phyloP scores from a whole-genome alignment of 2,113 vertebrate species.

The Ceyx margarethae region DNA sequence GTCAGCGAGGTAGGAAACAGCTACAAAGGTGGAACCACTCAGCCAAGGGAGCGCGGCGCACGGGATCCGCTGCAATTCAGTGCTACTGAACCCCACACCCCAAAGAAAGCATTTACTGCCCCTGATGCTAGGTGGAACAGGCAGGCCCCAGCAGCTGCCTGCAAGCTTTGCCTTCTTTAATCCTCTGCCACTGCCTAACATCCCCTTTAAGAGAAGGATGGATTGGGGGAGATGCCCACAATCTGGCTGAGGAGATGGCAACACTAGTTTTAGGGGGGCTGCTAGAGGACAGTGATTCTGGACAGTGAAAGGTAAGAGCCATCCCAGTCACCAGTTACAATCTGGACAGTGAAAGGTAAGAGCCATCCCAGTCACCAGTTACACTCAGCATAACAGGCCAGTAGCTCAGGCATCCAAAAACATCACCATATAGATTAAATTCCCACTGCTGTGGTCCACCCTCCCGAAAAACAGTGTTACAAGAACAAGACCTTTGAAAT shows the following conservation, averaged over 20 bases:
- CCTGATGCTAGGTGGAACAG: slow-evolving; percentile 43
- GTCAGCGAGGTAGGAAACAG: slow-evolving; percentile 10
- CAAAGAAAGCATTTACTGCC: slow-evolving; percentile 30
- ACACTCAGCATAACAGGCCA: neutral
- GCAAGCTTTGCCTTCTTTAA: slow-evolving; percentile 54
- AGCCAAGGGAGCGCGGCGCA: neutral
- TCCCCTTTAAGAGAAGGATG: neutral
- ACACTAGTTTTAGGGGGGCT: neutral
- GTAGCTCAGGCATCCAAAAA: neutral
- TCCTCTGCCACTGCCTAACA: slow-evolving; percentile 11
- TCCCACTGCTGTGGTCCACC: neutral
- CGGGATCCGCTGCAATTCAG: neutral
- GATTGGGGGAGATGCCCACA: neutral
- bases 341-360: neutral
- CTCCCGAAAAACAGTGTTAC: neutral
- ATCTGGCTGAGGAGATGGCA: slow-evolving; percentile 31
- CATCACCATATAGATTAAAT: neutral
- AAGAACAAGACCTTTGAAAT: neutral
- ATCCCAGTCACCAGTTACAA: neutral
- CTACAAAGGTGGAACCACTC: slow-evolving; percentile 47
- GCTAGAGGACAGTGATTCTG: neutral
- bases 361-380: neutral
- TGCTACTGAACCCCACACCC: slow-evolving; percentile 56
- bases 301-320: neutral
- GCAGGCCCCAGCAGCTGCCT: slow-evolving; percentile 50